phyloP scores from a whole-genome alignment of 2,797 vertebrate genomes.

The Lagodon rhomboides region DNA sequence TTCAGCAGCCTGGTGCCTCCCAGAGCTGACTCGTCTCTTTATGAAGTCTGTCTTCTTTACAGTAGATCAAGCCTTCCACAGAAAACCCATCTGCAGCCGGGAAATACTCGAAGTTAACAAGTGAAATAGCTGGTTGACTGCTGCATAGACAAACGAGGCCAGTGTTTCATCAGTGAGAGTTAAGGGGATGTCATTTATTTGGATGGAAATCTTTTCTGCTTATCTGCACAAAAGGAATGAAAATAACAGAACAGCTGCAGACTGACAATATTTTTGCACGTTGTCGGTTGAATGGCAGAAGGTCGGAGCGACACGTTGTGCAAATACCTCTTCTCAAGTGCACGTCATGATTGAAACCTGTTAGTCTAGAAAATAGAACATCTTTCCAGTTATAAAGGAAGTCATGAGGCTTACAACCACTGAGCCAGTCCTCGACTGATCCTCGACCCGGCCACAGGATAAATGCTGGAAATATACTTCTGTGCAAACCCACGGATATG shows the following conservation, averaged over 20 bases:
- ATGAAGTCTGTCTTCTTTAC: not conserved
- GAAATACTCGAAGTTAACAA: too few species aligned
- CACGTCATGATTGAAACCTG: not conserved
- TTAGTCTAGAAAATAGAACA: not conserved
- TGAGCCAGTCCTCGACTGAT: too few species aligned
- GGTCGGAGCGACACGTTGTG: not conserved
- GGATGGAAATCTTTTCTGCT: conserved; percentile 2
- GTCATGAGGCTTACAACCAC: not conserved
- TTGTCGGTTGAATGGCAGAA: not conserved
- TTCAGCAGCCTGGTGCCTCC: not conserved
- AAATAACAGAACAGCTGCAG: not conserved
- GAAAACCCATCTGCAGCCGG: too few species aligned
- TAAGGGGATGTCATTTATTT: not conserved
- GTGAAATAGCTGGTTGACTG: too few species aligned
- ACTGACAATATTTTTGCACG: not conserved
- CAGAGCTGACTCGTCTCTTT: not conserved
- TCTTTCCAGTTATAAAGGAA: not conserved
- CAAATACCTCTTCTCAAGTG: not conserved
- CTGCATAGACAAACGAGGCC: too few species aligned
- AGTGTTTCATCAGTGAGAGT: too few species aligned
- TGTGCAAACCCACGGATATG: too few species aligned
- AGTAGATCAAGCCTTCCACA: not conserved
- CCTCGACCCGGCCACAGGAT: too few species aligned
- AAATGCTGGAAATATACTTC: too few species aligned
- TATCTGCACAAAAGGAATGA: not conserved